A percentile compares a stretch with the other conserved stretches of the same genome.
These are phyloP conservation scores for Nematopogon swammerdamellus DNA, from an alignment of 2,888 invertebrate genomes.

Conservation along the genomic window DNA sequence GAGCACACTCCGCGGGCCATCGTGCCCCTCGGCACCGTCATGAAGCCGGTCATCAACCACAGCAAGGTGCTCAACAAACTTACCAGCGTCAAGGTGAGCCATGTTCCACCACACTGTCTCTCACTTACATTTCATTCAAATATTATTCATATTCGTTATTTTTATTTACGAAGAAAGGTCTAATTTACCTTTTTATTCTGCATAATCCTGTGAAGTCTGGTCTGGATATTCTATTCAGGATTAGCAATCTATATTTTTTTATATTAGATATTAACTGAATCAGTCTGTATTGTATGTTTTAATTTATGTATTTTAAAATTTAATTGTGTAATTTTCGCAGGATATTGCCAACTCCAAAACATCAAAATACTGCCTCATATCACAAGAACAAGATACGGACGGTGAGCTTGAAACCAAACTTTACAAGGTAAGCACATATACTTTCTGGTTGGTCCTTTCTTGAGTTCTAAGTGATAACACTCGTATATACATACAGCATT, in stretches of 20 bases:
- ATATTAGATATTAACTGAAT: no score
- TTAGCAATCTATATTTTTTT: no score
- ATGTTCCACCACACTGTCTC: no score
- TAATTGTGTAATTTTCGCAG: no score
- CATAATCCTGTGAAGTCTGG: no score
- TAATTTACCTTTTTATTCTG: neutral
- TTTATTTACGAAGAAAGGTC: neutral
- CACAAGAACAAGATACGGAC: slow-evolving; percentile 88
- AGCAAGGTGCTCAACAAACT: slow-evolving; percentile 83
- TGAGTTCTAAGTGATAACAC: no score
- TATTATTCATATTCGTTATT: neutral
- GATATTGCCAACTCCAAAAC: slow-evolving; percentile 66
- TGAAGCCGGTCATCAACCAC: slow-evolving; percentile 80
- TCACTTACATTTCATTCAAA: neutral
- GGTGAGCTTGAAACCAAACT: slow-evolving; percentile 92
- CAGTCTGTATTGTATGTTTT: no score
- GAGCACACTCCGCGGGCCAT: slow-evolving; percentile 82
- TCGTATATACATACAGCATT: no score
- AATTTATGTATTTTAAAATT: no score
- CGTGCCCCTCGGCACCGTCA: slow-evolving; percentile 82
- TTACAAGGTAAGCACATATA: slow-evolving; percentile 71
- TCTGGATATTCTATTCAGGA: no score
- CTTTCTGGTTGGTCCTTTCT: no score
- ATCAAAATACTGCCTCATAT: slow-evolving; percentile 88
- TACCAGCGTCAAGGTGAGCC: slow-evolving; percentile 65